Percentiles rank a stretch among this genome's conserved stretches.
phyloP scores from a whole-genome alignment of 1,140 invertebrate genomes.

The Cherax destructor region DNA sequence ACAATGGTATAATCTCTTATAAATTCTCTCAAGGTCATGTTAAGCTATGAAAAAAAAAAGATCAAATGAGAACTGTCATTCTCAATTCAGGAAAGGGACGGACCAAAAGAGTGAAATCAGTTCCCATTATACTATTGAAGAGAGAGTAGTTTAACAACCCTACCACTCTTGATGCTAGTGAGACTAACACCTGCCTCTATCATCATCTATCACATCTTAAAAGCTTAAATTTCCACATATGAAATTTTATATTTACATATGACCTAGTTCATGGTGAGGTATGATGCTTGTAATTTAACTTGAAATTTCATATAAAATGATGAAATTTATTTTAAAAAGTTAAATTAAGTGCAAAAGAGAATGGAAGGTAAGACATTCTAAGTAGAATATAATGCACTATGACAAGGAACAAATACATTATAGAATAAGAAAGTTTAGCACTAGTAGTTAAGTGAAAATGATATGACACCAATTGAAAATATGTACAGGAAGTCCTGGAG shows the following conservation, averaged over 20 bases:
- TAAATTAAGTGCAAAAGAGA: neutral
- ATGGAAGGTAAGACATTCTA: neutral
- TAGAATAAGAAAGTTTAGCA: too few relatives aligned
- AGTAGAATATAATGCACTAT: too few relatives aligned
- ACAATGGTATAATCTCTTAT: too few relatives aligned
- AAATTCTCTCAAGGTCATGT: neutral
- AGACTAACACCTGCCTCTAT: neutral
- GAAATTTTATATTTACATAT: constrained; percentile 20
- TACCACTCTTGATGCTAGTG: neutral
- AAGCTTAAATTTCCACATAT: neutral
- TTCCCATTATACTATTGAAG: constrained; percentile 16
- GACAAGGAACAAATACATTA: too few relatives aligned
- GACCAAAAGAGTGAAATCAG: constrained; percentile 30
- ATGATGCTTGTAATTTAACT: constrained; percentile 26
- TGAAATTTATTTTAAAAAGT: neutral
- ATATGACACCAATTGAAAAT: too few relatives aligned
- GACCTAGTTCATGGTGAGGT: constrained; percentile 11
- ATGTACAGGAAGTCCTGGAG: too few relatives aligned
- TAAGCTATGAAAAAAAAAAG: neutral
- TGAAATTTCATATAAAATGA: too few relatives aligned
- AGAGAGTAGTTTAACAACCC: neutral
- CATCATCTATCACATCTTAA: neutral
- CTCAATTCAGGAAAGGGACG: constrained; percentile 41
- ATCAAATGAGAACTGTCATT: constrained; percentile 31
- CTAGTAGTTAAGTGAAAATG: too few relatives aligned